phyloP scores from a whole-genome alignment of 2,113 vertebrate genomes.

The Vombatus ursinus region DNA sequence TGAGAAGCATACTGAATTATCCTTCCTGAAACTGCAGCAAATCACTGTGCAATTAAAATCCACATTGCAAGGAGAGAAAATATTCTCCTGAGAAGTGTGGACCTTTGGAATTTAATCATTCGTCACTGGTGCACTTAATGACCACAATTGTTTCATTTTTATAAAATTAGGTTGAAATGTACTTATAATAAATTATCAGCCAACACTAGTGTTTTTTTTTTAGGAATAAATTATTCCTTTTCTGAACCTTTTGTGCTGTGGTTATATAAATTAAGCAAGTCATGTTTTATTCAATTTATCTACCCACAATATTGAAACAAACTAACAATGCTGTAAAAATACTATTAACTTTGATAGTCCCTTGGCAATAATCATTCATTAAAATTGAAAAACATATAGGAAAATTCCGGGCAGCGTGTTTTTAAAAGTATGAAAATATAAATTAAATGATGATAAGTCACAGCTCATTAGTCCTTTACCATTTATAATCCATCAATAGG shows the following conservation, averaged over 20 bases:
- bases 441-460: not conserved
- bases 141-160: slow-evolving; percentile 3
- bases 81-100: slow-evolving; percentile 13
- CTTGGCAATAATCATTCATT: slow-evolving; percentile 55
- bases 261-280: slow-evolving; percentile 23
- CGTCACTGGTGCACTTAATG: slow-evolving; percentile 44
- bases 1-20: slow-evolving; percentile 28
- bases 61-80: slow-evolving; percentile 44
- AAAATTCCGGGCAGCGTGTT: slow-evolving; percentile 40
- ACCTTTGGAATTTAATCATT: slow-evolving; percentile 60
- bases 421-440: slow-evolving; percentile 43
- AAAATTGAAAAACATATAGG: slow-evolving; percentile 16
- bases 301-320: slow-evolving; percentile 23
- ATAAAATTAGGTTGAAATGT: not conserved
- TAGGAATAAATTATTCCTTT: slow-evolving; percentile 33
- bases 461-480: slow-evolving; percentile 6
- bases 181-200: slow-evolving; percentile 33
- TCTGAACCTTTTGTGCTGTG: not conserved
- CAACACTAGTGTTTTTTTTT: not conserved
- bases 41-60: slow-evolving; percentile 41
- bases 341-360: not conserved
- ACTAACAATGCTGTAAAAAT: slow-evolving; percentile 18
- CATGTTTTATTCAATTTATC: slow-evolving; percentile 47
- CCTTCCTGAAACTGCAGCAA: slow-evolving; percentile 3
- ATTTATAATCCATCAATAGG: not conserved